Evolutionary conservation across 2,797 vertebrate genomes (phyloP), one percentile per base, ranked within the genome.

Genomic region (Todus mexicanus): DNA sequence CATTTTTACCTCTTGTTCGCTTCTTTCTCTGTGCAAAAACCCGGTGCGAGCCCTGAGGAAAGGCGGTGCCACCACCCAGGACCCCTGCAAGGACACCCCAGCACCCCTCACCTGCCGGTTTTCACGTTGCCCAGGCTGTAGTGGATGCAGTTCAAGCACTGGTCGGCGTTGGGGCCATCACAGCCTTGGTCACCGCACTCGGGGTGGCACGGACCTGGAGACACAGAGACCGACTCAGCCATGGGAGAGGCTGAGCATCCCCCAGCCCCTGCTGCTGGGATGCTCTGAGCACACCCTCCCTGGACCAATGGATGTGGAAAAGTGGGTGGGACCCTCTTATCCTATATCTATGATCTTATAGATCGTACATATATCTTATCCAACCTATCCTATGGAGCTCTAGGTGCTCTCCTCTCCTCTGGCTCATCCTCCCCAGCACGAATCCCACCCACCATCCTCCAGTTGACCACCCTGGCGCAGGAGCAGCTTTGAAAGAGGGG

Each of bases 131-230:
- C 98, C 82, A 98, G 97, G 94, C 98, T 99, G 97, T 98, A 99
- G 97, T 99, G 98, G 96, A 98, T 87, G 64, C 99, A 99, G 97
- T 98, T 99, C 92, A 98, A 97, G 90, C 99, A 99, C 89, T 99
- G 98, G 81, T 98, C 98, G 0, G 98, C 97, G 0, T 95, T 97
- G 60, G 98, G 98, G 17, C 99, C 98, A 0, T 99, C 98, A 0
- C 99, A 99, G 95, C 98, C 98, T 96, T 98, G 98, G 96, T 98
- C 96, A 5, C 98, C 98, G 31, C 99, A 99, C 89, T 99, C 98
- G 0, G 92, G 97, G 93, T 99, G 98, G 93, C 99, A 99, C 0
- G 93, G 95, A 88, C 99, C 99, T 98, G 88, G 20, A 35, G 26
- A 61, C 11, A 26, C 33, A 90, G 27, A 88, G 26, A 68, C 2